phyloP scores from a whole-genome alignment of 2,797 vertebrate species.

The Dendrocincla fuliginosa region DNA sequence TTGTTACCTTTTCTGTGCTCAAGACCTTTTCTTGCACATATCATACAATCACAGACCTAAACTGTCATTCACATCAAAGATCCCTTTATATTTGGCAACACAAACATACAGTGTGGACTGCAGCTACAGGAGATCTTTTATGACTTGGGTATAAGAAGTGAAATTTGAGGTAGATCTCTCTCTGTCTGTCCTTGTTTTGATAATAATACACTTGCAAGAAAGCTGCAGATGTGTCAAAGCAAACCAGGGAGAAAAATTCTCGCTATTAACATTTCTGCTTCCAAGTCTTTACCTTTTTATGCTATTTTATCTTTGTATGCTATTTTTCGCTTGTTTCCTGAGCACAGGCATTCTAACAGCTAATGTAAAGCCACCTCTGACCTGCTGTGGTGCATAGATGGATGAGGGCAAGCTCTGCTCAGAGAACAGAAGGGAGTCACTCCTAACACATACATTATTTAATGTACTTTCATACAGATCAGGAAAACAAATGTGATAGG shows the following conservation, averaged over 20 bases:
- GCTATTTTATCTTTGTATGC: neutral
- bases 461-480: neutral
- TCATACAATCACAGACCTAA: neutral
- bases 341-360: neutral
- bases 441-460: neutral
- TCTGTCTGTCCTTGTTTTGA: neutral
- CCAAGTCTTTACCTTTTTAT: neutral
- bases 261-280: neutral
- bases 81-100: neutral
- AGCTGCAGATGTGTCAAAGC: neutral
- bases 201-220: neutral
- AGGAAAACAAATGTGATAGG: neutral
- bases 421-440: neutral
- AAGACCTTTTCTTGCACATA: neutral
- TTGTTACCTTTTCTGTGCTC: neutral
- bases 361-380: neutral
- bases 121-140: neutral
- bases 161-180: neutral
- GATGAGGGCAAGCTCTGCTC: neutral
- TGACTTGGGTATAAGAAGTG: neutral
- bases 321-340: neutral
- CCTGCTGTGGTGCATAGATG: neutral
- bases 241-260: neutral
- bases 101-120: neutral
- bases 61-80: neutral